These are phyloP conservation scores for Caenorhabditis panamensis DNA, from an alignment of 2,888 invertebrate genomes.

Conservation along the genomic window DNA sequence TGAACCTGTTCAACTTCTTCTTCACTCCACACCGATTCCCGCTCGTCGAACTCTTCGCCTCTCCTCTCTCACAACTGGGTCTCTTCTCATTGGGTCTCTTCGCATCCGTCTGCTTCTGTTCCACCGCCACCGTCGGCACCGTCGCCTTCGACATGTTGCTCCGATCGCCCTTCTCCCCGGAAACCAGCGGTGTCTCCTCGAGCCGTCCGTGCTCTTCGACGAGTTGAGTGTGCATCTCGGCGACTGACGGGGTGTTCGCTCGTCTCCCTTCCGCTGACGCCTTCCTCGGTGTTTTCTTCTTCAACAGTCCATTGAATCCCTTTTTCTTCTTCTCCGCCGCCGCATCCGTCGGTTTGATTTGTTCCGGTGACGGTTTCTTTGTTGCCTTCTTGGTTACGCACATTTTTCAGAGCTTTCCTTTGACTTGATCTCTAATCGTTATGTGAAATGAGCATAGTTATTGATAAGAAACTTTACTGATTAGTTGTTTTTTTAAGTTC, in stretches of 20 bases:
- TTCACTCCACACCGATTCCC: background rate
- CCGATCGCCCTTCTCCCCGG: background rate
- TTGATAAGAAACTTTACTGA: background rate
- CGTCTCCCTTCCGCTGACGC: background rate
- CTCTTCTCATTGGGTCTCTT: background rate
- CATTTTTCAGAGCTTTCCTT: slow-evolving; percentile 19
- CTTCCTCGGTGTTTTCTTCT: background rate
- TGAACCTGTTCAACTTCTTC: background rate
- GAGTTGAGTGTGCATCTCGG: background rate
- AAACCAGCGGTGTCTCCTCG: background rate
- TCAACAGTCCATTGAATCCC: background rate
- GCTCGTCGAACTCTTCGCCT: background rate
- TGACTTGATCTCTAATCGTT: background rate
- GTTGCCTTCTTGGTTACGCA: slow-evolving; percentile 37
- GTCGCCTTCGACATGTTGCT: no score
- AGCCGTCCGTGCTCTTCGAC: background rate
- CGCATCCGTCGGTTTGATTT: background rate
- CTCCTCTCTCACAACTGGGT: background rate
- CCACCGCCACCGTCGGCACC: no score
- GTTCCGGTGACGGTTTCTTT: slow-evolving; percentile 5
- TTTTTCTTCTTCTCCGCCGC: slow-evolving; percentile 1
- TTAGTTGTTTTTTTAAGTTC: background rate
- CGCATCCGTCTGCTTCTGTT: background rate
- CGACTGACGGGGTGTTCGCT: background rate
- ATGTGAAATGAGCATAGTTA: background rate